Conservation (phyloP, 2,888 invertebrate species). For the Drosophila subsilvestris region DNA sequence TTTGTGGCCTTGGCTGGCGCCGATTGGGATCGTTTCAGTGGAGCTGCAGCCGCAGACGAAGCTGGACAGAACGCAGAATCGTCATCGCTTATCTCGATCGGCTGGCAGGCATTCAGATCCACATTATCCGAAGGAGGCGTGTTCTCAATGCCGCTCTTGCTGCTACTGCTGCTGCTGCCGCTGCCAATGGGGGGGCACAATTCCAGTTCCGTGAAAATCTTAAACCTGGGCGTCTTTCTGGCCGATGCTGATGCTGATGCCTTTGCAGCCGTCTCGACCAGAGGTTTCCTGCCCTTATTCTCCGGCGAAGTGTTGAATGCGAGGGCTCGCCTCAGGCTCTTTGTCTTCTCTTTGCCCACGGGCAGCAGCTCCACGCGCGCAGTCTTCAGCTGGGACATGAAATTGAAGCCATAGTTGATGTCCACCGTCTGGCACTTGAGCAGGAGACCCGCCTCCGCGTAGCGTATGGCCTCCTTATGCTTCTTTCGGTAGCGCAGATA, state of each 20-base stretch:
- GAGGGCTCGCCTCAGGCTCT: conserved; percentile 57
- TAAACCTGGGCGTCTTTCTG: conserved; percentile 34
- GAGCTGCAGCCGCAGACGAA: not conserved
- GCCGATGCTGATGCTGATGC: conserved; percentile 8
- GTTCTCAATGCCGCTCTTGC: conserved; percentile 24
- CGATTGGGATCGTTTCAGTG: not conserved
- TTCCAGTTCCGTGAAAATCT: conserved; percentile 57
- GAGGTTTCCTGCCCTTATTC: not conserved
- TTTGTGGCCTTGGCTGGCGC: conserved; percentile 6
- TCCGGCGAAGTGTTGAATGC: conserved; percentile 66
- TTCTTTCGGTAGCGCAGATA: conserved; percentile 68
- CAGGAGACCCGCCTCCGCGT: conserved; percentile 49
- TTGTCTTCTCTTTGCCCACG: not conserved
- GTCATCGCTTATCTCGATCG: conserved; percentile 47
- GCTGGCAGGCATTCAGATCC: conserved; percentile 61
- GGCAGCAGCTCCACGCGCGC: conserved; percentile 54
- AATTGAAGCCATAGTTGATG: conserved; percentile 68
- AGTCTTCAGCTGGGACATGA: conserved; percentile 63
- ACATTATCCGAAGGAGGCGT: conserved; percentile 25
- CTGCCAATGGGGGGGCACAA: not conserved
- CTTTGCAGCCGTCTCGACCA: not conserved
- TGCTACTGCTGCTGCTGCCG: conserved; percentile 5
- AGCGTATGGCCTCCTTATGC: conserved; percentile 60
- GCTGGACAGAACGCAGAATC: conserved; percentile 1
- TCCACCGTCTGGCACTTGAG: conserved; percentile 49